Conservation (phyloP, 1,140 invertebrate species). For the Asobara japonica region DNA sequence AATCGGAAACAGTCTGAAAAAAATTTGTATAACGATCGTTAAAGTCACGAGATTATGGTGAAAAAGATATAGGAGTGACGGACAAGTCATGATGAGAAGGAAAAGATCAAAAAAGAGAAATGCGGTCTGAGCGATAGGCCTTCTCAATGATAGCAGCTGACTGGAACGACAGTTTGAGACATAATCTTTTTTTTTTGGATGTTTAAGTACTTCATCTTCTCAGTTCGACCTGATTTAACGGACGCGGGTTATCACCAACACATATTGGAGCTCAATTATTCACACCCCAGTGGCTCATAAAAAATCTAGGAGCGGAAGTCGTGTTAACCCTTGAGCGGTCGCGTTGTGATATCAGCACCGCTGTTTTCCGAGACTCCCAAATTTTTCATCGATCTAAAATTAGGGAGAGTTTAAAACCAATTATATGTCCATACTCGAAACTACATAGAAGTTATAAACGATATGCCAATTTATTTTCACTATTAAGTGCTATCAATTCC, state of each 20-base stretch:
- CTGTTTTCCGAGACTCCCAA: no score
- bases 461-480: no score
- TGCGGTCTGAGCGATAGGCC: not conserved
- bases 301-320: not conserved
- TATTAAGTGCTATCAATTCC: no score
- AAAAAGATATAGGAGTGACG: not conserved
- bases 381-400: no score
- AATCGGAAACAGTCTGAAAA: no score
- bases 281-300: not conserved
- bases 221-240: not conserved
- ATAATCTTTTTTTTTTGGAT: not conserved
- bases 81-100: not conserved
- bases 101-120: not conserved
- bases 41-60: not conserved
- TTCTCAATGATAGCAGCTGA: not conserved
- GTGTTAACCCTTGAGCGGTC: no score
- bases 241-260: not conserved
- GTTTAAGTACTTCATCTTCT: not conserved
- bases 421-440: no score
- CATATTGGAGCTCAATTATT: slow-evolving; percentile 15
- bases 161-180: not conserved
- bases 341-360: no score
- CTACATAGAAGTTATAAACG: no score
- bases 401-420: no score
- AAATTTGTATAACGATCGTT: not conserved